Evolutionary conservation across 2,113 vertebrate species (phyloP).

Genomic region (Prionailurus viverrinus): DNA sequence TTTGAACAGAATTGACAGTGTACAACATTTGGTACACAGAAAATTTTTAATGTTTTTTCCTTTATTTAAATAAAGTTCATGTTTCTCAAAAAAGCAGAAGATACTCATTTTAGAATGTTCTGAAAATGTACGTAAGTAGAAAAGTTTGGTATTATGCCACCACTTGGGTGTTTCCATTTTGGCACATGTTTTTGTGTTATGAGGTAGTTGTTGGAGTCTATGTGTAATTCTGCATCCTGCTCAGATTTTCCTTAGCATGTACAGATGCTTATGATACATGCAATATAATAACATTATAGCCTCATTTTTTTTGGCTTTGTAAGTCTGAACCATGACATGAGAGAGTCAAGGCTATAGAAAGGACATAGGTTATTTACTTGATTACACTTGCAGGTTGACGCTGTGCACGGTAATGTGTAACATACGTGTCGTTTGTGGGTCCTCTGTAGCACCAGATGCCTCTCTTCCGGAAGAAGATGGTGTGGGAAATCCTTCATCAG

Average conservation of each 20-base stretch:
- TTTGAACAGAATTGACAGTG: neutral
- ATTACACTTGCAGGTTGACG: neutral
- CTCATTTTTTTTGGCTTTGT: neutral
- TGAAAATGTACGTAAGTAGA: neutral
- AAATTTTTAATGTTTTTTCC: neutral
- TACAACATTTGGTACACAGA: neutral
- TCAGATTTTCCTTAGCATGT: slow-evolving; percentile 44
- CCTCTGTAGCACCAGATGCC: slow-evolving; percentile 93
- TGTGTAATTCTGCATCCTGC: neutral
- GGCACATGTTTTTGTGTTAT: neutral
- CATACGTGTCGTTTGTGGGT: neutral
- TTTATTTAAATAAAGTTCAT: slow-evolving; percentile 15
- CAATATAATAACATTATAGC: neutral
- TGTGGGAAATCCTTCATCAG: slow-evolving; percentile 97
- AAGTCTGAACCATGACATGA: neutral
- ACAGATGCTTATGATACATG: neutral
- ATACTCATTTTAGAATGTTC: slow-evolving; percentile 23
- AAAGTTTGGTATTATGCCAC: neutral
- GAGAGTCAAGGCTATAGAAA: neutral
- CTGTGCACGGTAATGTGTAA: neutral
- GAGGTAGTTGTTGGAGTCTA: neutral
- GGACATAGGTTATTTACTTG: neutral
- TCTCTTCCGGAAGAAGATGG: slow-evolving; percentile 95
- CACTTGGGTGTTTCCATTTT: neutral
- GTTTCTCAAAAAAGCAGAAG: slow-evolving; percentile 33